Evolutionary conservation across 92 coral and sea anemone genomes (phyloP).

Genomic region (Porites rus): DNA sequence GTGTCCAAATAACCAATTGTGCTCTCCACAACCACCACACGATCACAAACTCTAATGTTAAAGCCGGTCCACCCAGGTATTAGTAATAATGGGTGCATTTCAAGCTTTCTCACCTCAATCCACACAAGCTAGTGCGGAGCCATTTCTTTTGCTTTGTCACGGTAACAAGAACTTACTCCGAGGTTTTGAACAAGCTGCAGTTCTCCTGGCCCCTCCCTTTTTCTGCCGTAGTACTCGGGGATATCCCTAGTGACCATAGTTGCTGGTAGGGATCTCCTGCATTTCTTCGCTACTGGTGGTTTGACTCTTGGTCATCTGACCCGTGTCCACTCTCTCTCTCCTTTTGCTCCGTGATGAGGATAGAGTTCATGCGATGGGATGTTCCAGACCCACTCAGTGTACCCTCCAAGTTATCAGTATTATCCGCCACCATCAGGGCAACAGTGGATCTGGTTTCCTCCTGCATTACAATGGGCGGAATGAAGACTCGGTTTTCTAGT

Average conservation of each 20-base stretch:
- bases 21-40: conserved; percentile 72
- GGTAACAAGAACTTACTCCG: conserved; percentile 59
- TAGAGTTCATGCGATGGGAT: conserved; percentile 76
- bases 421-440: conserved; percentile 74
- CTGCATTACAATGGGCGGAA: conserved; percentile 44
- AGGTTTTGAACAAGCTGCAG: conserved; percentile 63
- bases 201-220: conserved; percentile 74
- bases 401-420: conserved; percentile 73
- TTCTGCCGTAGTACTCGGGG: conserved; percentile 81
- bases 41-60: conserved; percentile 66
- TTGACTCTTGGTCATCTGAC: conserved; percentile 38
- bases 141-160: conserved; percentile 51
- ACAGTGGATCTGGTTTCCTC: conserved; percentile 34
- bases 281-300: conserved; percentile 67
- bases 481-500: conserved; percentile 57
- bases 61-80: conserved; percentile 90
- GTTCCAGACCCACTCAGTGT: conserved; percentile 79
- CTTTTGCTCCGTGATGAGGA: conserved; percentile 61
- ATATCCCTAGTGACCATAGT: conserved; percentile 63
- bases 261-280: conserved; percentile 66
- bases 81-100: conserved; percentile 74
- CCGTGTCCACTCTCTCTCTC: conserved; percentile 26
- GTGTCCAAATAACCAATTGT: conserved; percentile 74
- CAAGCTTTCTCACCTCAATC: conserved; percentile 77
- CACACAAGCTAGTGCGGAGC: conserved; percentile 69